Evolutionary conservation across 1,140 invertebrate genomes (phyloP).

Genomic region (Himalopsyche phryganea): DNA sequence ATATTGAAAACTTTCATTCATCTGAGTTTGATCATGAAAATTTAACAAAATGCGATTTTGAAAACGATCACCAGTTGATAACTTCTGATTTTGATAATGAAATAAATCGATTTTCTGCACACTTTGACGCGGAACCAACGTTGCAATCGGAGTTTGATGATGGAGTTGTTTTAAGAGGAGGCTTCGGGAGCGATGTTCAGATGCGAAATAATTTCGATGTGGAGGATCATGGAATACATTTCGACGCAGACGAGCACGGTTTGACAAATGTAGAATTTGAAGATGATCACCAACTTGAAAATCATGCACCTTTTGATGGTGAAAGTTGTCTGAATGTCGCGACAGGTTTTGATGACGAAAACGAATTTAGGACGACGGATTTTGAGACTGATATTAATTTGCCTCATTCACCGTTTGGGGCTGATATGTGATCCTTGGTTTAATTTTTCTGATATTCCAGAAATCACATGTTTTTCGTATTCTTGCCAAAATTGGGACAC

Average conservation of each 20-base stretch:
- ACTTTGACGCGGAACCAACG: conserved; percentile 17
- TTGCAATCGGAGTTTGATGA: conserved; percentile 13
- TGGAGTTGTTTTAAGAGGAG: conserved; percentile 7
- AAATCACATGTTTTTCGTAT: too few species aligned
- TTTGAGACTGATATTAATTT: conserved; percentile 27
- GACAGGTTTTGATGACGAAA: conserved; percentile 26
- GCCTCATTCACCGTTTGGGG: conserved; percentile 23
- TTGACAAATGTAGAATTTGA: conserved; percentile 26
- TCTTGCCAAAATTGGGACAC: too few species aligned
- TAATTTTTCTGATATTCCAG: too few species aligned
- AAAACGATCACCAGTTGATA: conserved; percentile 20
- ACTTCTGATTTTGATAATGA: conserved; percentile 28
- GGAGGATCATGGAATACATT: conserved; percentile 9
- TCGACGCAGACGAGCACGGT: conserved; percentile 17
- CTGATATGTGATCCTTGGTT: conserved; percentile 14
- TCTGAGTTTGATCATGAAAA: conserved; percentile 22
- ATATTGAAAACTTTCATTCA: conserved; percentile 19
- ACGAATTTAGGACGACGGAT: conserved; percentile 20
- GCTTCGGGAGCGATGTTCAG: conserved; percentile 14
- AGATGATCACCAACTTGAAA: conserved; percentile 16
- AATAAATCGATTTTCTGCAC: conserved; percentile 25
- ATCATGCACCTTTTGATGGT: conserved; percentile 16
- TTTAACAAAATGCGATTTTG: conserved; percentile 29
- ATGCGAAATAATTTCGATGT: conserved; percentile 14
- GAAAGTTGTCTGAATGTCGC: conserved; percentile 19